phyloP scores from a whole-genome alignment of 2,888 invertebrate species.

The Deroplatys truncata region DNA sequence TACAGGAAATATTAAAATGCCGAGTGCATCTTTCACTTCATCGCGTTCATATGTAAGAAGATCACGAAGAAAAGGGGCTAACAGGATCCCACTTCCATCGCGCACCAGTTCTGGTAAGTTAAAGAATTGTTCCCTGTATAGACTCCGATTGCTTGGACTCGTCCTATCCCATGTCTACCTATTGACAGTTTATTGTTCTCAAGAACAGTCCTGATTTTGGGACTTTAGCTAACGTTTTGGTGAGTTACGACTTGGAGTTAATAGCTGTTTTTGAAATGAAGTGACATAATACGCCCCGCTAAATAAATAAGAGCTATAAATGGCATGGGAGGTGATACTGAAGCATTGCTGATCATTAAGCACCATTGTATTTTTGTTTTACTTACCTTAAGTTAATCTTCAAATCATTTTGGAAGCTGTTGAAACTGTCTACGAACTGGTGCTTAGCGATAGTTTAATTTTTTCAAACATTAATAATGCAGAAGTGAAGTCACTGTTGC shows the following conservation, averaged over 20 bases:
- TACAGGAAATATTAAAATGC: constrained; percentile 60
- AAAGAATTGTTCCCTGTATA: constrained; percentile 35
- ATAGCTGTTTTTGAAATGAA: neutral
- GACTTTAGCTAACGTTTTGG: neutral
- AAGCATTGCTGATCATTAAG: neutral
- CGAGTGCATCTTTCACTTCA: constrained; percentile 92
- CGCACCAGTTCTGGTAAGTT: constrained; percentile 76
- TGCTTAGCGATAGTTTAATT: neutral
- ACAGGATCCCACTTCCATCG: constrained; percentile 77
- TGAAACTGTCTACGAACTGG: neutral
- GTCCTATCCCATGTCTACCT: constrained; percentile 25
- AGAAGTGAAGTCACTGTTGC: neutral
- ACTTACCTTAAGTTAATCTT: neutral
- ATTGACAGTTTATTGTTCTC: constrained; percentile 26
- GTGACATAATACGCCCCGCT: neutral
- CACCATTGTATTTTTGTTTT: neutral
- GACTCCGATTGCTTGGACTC: constrained; percentile 25
- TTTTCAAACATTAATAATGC: neutral
- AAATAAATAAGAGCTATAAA: neutral
- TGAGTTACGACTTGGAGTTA: neutral
- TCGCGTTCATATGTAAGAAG: constrained; percentile 88
- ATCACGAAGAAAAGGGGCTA: constrained; percentile 87
- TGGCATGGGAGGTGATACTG: neutral
- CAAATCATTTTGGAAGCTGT: neutral
- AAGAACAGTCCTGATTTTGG: neutral